These are phyloP conservation scores for Stegostoma tigrinum DNA, from an alignment of 2,113 vertebrate species.

Conservation along the genomic window DNA sequence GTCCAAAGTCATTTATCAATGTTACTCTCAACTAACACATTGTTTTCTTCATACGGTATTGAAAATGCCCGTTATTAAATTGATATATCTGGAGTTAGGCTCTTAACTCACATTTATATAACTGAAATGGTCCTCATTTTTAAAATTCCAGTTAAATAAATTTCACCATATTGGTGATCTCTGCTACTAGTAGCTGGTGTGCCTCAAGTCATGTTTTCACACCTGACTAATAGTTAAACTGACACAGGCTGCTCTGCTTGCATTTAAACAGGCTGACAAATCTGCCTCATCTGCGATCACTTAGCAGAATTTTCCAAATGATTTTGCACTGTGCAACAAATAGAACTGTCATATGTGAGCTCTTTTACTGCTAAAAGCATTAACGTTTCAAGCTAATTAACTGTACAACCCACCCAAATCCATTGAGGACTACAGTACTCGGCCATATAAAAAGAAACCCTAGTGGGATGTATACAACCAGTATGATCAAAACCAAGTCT, in stretches of 20 bases:
- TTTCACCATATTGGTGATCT: background rate
- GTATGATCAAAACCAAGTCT: background rate
- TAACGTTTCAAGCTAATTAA: slow-evolving; percentile 21
- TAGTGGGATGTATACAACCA: background rate
- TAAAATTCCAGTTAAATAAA: background rate
- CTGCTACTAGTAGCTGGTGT: background rate
- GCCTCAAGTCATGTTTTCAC: slow-evolving; percentile 6
- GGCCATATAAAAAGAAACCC: background rate
- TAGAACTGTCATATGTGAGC: slow-evolving; percentile 28
- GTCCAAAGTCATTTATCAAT: background rate
- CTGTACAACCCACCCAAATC: slow-evolving; percentile 18
- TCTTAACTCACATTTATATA: background rate
- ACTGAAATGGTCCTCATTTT: background rate
- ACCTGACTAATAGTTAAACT: slow-evolving; percentile 31
- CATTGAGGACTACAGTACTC: background rate
- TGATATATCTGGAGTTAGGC: background rate
- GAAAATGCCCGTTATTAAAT: background rate
- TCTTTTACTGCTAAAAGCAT: slow-evolving; percentile 3
- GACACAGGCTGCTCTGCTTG: slow-evolving; percentile 22
- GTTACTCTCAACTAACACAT: background rate
- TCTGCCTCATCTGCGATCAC: slow-evolving; percentile 34
- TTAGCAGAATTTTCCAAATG: slow-evolving; percentile 37
- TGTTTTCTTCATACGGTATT: background rate
- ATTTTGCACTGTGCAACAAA: slow-evolving; percentile 21
- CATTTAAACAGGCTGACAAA: slow-evolving; percentile 28